These are phyloP conservation scores for Sylvilagus bachmani DNA, from an alignment of 2,113 vertebrate species.

Conservation along the genomic window DNA sequence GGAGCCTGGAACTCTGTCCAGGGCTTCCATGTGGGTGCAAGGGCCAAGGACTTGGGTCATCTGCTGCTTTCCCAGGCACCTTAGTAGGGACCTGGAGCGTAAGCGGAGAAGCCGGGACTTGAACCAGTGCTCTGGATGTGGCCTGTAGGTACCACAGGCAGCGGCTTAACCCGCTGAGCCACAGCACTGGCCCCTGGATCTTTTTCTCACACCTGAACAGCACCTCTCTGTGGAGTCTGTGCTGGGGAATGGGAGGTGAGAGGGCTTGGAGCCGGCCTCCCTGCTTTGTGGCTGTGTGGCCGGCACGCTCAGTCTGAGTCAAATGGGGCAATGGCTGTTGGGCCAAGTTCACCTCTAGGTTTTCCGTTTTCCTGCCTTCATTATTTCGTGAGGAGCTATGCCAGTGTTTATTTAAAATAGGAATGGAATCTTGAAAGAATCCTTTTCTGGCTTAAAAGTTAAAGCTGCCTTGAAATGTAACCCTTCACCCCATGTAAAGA, in stretches of 20 bases:
- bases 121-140: no score
- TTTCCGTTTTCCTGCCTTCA: neutral
- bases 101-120: no score
- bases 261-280: fast-evolving
- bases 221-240: neutral
- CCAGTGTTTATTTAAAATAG: neutral
- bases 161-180: no score
- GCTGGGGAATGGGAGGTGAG: neutral
- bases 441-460: neutral
- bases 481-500: neutral
- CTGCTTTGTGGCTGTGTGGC: fast-evolving
- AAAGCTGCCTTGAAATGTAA: neutral
- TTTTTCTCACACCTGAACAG: neutral
- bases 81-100: no score
- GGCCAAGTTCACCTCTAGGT: neutral
- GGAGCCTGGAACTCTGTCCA: no score
- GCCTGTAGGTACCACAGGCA: no score
- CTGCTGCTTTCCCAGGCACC: no score
- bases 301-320: neutral
- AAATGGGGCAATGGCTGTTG: fast-evolving
- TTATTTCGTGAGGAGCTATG: neutral
- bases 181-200: neutral
- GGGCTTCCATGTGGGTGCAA: no score
- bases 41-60: no score
- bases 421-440: neutral